Base-by-base conservation (phyloP, 2,113 vertebrate genomes). In the Megalops atlanticus region DNA sequence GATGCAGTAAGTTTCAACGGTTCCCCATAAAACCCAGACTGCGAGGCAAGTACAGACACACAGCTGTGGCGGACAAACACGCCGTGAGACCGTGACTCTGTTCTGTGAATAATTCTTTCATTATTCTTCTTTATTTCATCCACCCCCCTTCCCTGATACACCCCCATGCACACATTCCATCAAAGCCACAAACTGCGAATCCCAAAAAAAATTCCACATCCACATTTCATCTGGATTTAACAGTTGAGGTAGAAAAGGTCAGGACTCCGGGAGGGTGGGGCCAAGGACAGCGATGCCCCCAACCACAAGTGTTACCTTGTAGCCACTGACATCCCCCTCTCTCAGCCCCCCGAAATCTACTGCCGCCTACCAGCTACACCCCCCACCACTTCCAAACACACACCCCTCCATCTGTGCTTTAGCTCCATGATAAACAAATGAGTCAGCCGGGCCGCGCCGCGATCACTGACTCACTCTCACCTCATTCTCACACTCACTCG, bases 341-440 rank as follows among this genome's bases (percentile, higher is more conserved):
- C 58, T 64, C 24, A 64, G 21, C 58, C n/a, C 58, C 58, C n/a
- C 24, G 36, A 54, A 45, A 27, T 36, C 76, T 45, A n/a, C n/a
- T n/a, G n/a, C 38, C 7, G 58, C 58, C 58, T 31, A 11, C 14
- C 35, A 45, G 31, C 11, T 33, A 21, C 58, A 80, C n/a, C n/a
- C n/a, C n/a, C n/a, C n/a, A n/a, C n/a, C n/a, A n/a, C n/a, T n/a
- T n/a, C n/a, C 64, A 73, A 68, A 74, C 52, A 45, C 49, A 64
- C n/a, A 74, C 39, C 21, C 36, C 73, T 76, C 72, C 52, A 72
- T 82, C 83, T 84, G 69, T 80, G 54, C 76, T 76, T 78, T 76
- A 84, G 80, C 78, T 80, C 68, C 77, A 82, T 33, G 71, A 87
- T 85, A 87, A 89, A 89, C 87, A 89, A 81, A 86, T 85, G 80